Conservation (phyloP, 37 sponge, comb jelly and placozoan species). For the Eunapius fragilis region DNA sequence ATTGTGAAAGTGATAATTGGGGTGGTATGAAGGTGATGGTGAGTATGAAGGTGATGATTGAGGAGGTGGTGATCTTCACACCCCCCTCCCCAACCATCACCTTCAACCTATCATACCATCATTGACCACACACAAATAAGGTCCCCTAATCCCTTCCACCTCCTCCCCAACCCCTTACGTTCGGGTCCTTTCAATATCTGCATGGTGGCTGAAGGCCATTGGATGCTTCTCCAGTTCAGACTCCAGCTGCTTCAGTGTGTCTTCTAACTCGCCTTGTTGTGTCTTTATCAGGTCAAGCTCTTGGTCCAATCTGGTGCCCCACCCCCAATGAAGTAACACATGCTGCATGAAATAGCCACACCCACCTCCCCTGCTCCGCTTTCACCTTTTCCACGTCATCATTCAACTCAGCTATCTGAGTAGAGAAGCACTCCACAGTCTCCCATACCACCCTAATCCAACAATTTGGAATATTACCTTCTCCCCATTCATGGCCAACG, state of each 20-base stretch:
- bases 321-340: background rate
- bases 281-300: conserved; percentile 93
- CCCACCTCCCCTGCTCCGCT: conserved; percentile 51
- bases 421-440: background rate
- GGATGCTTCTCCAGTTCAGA: conserved; percentile 13
- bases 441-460: background rate
- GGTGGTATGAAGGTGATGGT: no score
- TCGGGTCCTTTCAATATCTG: conserved; percentile 84
- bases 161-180: conserved; percentile 54
- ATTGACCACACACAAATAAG: no score
- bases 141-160: background rate
- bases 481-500: conserved; percentile 85
- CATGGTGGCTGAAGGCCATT: conserved; percentile 52
- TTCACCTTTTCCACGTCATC: conserved; percentile 66
- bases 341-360: background rate
- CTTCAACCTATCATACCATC: background rate
- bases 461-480: conserved; percentile 32
- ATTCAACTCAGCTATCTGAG: conserved; percentile 46
- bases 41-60: no score
- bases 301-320: conserved; percentile 68
- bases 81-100: conserved; percentile 14
- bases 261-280: conserved; percentile 94
- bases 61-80: no score
- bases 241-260: conserved; percentile 83
- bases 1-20: no score